Percentiles rank a stretch among this genome's conserved stretches.
Conservation (phyloP, 2,888 invertebrate genomes). For the Dione vanillae region DNA sequence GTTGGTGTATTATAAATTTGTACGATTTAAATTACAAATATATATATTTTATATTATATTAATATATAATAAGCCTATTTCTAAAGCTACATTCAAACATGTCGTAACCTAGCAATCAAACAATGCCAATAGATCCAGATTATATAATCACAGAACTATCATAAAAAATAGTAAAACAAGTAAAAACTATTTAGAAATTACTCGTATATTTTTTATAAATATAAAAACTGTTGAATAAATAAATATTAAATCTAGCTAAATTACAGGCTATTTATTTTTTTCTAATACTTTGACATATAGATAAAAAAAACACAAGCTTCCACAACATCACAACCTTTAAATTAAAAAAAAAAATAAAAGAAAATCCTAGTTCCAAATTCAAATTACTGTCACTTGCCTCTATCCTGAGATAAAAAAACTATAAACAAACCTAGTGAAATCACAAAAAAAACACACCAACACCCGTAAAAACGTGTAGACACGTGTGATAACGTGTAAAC, state of each 20-base stretch:
- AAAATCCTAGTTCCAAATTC: too few relatives aligned
- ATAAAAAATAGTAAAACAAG: too few relatives aligned
- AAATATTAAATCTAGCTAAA: too few relatives aligned
- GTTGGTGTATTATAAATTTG: constrained; percentile 52
- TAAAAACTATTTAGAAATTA: too few relatives aligned
- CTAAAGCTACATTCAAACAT: neutral
- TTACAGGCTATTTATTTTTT: too few relatives aligned
- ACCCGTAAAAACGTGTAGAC: constrained; percentile 46
- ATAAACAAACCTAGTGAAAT: neutral
- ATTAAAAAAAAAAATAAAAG: too few relatives aligned
- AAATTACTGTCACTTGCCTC: neutral
- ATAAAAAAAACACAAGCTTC: too few relatives aligned
- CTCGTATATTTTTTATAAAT: too few relatives aligned
- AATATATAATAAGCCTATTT: neutral
- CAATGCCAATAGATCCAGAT: neutral
- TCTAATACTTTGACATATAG: too few relatives aligned
- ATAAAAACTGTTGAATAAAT: too few relatives aligned
- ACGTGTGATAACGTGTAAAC: constrained; percentile 38
- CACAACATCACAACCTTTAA: too few relatives aligned
- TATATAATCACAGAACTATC: too few relatives aligned
- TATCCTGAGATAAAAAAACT: neutral
- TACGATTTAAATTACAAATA: neutral
- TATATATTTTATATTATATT: neutral
- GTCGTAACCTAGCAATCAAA: neutral
- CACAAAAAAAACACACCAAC: constrained; percentile 48